Evolutionary conservation across 2,888 invertebrate species (phyloP), one percentile per base, ranked within the genome.

Genomic region (Atherix ibis): DNA sequence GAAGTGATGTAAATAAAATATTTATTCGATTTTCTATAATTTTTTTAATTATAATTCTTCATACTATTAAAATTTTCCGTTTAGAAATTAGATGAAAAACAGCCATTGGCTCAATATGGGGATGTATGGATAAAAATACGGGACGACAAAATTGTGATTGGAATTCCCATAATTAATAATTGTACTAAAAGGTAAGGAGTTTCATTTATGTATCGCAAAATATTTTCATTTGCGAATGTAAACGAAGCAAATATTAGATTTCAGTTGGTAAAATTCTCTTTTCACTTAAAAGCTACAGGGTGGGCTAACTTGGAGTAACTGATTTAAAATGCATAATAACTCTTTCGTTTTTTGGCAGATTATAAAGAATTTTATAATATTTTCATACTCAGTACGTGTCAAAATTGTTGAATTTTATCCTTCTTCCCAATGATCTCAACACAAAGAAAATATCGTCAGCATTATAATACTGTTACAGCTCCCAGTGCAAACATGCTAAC

Each of bases 131-230:
- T 36, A 10, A 40, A 37, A 34, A 18, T 40, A 12, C 15, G 24
- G 14, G 39, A 42, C 14, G 39, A 43, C 3, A 34, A 33, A 30
- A 5, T 46, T 9, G 28, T 44, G 13, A 36, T 46, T 26, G 46
- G 46, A 4, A 39, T 44, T 31, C 46, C 44, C 13, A 26, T 46
- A 13, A 31, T 40, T 8, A 45, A 45, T 33, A 43, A 35, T 30
- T 39, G 39, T n/a, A 34, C 36, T 28, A 13, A 34, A 31, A 39
- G 40, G 45, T 44, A 39, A 39, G 44, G 37, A 31, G 18, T 30
- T 26, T 28, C 6, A 27, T 12, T 12, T 27, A 27, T 13, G n/a
- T n/a, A n/a, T n/a, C n/a, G n/a, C n/a, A n/a, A n/a, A n/a, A 10
- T n/a, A 9, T 9, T 27, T 27, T 27, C 5, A 13, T 29, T 14